phyloP scores from a whole-genome alignment of 2,113 vertebrate genomes.

The Callaeas wilsoni region DNA sequence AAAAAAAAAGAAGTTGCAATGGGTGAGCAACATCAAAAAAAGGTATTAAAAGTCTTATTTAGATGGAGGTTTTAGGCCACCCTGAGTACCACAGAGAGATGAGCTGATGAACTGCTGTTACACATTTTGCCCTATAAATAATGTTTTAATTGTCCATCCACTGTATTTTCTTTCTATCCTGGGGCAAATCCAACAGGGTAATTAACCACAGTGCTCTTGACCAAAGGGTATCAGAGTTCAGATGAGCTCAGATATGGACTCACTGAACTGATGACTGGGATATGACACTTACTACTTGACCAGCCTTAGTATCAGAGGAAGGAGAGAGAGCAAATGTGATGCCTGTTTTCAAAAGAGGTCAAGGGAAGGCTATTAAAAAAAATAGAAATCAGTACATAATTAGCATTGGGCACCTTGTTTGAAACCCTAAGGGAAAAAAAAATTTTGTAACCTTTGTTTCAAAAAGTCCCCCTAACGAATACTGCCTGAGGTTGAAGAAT shows the following conservation, averaged over 20 bases:
- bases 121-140: background rate
- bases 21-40: background rate
- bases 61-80: background rate
- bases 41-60: background rate
- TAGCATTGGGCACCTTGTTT: background rate
- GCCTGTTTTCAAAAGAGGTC: background rate
- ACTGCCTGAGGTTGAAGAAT: background rate
- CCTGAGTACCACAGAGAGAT: background rate
- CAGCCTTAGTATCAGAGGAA: background rate
- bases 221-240: background rate
- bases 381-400: background rate
- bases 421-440: background rate
- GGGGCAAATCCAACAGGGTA: background rate
- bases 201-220: background rate
- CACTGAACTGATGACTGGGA: background rate
- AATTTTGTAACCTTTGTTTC: background rate
- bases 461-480: background rate
- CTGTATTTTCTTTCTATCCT: background rate
- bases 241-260: background rate
- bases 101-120: background rate
- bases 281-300: background rate
- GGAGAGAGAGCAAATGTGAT: background rate
- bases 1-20: background rate
- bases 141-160: background rate
- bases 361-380: background rate